Conservation (phyloP, 2,797 vertebrate genomes). For the Rhynchotus rufescens region DNA sequence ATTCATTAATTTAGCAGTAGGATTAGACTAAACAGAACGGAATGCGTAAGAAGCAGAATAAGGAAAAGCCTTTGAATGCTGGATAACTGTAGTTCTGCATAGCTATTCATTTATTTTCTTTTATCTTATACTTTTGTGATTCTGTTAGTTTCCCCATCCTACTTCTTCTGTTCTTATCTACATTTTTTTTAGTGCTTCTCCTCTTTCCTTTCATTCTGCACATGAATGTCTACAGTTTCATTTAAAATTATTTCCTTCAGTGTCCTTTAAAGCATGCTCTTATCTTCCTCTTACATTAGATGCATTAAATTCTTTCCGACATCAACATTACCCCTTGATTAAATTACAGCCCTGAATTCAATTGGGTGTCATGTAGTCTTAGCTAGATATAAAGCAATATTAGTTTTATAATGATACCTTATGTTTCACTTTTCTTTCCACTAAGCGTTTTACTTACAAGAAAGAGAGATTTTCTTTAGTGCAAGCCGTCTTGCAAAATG, state of each 20-base stretch:
- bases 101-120: background rate
- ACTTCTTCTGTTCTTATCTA: background rate
- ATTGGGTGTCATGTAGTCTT: background rate
- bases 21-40: background rate
- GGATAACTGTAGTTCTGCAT: background rate
- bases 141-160: background rate
- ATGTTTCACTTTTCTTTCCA: constrained; percentile 19
- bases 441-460: background rate
- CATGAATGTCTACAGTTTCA: constrained; percentile 1
- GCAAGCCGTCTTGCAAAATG: background rate
- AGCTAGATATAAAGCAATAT: background rate
- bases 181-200: background rate
- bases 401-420: constrained; percentile 8
- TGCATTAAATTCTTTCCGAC: constrained; percentile 48
- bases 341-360: constrained; percentile 51
- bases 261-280: background rate
- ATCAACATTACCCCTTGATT: constrained; percentile 18
- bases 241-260: constrained; percentile 20
- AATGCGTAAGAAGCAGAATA: background rate
- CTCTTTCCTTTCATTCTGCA: background rate
- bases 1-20: background rate
- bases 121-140: background rate
- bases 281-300: background rate
- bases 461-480: background rate
- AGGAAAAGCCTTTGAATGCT: background rate